Evolutionary conservation across 2,113 vertebrate species (phyloP).

Genomic region (Heliornis fulica): DNA sequence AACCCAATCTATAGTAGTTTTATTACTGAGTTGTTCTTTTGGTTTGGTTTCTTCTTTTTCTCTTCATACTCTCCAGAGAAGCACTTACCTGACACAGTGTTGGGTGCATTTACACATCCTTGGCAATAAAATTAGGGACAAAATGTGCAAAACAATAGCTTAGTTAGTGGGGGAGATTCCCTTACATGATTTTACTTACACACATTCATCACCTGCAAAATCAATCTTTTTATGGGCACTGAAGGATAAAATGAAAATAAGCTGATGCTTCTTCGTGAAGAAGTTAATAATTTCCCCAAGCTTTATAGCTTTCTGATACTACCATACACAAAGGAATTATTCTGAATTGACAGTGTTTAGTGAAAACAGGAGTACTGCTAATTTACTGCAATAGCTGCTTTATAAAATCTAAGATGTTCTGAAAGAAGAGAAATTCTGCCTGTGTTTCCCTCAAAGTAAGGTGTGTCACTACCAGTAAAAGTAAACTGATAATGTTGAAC

Average conservation of each 20-base stretch:
- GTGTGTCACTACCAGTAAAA: neutral
- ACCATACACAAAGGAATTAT: neutral
- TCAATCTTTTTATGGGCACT: constrained; percentile 2
- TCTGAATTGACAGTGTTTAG: neutral
- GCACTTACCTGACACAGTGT: neutral
- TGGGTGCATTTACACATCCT: neutral
- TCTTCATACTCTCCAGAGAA: neutral
- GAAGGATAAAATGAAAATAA: constrained; percentile 47
- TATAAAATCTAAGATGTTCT: neutral
- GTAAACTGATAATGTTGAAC: neutral
- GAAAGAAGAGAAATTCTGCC: neutral
- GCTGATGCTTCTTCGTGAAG: neutral
- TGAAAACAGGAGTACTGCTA: neutral
- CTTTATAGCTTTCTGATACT: neutral
- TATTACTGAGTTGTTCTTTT: neutral
- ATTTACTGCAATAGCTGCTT: neutral
- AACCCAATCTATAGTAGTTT: neutral
- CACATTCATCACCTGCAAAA: neutral
- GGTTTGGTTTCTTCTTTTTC: neutral
- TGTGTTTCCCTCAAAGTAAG: neutral
- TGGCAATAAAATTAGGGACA: neutral
- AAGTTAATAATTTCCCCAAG: constrained; percentile 24
- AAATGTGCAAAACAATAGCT: neutral
- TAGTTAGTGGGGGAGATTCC: neutral
- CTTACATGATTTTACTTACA: neutral